These are phyloP conservation scores for Melanotaenia trifasciata DNA, from an alignment of 2,797 vertebrate species.

Conservation along the genomic window DNA sequence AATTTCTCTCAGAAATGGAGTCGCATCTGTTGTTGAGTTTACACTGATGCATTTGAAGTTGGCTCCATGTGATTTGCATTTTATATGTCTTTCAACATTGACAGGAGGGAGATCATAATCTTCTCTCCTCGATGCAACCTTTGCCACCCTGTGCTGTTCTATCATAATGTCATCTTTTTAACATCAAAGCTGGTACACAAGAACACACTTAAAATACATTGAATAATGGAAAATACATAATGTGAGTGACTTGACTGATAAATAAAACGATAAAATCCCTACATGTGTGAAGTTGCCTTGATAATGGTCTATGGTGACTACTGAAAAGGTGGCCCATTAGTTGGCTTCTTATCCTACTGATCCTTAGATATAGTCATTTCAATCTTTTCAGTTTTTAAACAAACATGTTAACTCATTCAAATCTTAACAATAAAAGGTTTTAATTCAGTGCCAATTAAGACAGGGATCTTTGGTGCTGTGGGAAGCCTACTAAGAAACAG, in stretches of 20 bases:
- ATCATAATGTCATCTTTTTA: slow-evolving; percentile 15
- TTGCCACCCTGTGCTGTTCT: slow-evolving; percentile 15
- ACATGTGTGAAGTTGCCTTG: slow-evolving; percentile 18
- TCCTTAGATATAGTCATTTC: background rate
- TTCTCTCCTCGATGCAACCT: slow-evolving; percentile 17
- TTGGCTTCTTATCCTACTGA: slow-evolving; percentile 5
- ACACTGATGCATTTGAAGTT: slow-evolving; percentile 57
- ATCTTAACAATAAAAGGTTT: background rate
- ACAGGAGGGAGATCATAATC: slow-evolving; percentile 37
- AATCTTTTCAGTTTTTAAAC: background rate
- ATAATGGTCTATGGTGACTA: slow-evolving; percentile 14
- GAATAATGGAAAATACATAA: slow-evolving; percentile 27
- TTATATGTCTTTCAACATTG: slow-evolving; percentile 33
- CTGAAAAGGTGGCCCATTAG: background rate
- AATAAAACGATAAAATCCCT: slow-evolving; percentile 13
- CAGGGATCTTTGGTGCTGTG: background rate
- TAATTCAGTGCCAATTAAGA: background rate
- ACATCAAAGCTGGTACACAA: slow-evolving; percentile 23
- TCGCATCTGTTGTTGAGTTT: slow-evolving; percentile 62
- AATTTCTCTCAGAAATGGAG: slow-evolving; percentile 56
- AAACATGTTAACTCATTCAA: background rate
- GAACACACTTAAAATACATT: background rate
- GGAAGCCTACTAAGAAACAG: background rate
- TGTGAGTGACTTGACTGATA: slow-evolving; percentile 31
- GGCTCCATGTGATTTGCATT: slow-evolving; percentile 56